Conservation (phyloP, 2,797 vertebrate species). For the Buceros bicornis region DNA sequence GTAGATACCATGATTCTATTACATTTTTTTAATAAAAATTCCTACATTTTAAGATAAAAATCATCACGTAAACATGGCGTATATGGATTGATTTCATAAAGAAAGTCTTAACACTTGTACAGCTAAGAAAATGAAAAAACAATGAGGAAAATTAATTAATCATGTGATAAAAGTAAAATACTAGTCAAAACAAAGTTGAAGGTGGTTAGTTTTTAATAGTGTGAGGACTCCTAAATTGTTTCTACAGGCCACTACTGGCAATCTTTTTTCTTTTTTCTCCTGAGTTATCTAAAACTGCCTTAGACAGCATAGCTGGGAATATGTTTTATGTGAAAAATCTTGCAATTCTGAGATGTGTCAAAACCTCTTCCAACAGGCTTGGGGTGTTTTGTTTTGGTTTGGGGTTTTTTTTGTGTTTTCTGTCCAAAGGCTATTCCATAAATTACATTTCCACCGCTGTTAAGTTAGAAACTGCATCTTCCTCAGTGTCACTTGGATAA, state of each 20-base stretch:
- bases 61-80: accelerated
- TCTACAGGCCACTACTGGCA: conserved; percentile 3
- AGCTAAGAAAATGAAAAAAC: background rate
- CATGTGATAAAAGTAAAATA: background rate
- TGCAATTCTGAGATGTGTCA: background rate
- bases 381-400: too few species aligned
- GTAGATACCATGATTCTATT: background rate
- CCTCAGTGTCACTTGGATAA: background rate
- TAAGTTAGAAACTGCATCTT: background rate
- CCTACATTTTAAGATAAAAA: background rate
- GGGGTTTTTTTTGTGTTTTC: background rate
- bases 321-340: background rate
- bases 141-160: background rate
- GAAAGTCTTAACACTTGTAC: background rate
- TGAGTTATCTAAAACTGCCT: conserved; percentile 15
- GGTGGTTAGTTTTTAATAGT: background rate
- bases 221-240: background rate
- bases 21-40: background rate
- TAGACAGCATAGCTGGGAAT: background rate
- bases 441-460: background rate
- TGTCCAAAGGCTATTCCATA: background rate
- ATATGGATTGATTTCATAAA: background rate
- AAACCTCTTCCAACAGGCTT: background rate
- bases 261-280: background rate
- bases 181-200: background rate